phyloP scores from a whole-genome alignment of 1,140 invertebrate species.

The Brachionus rotundiformis region DNA sequence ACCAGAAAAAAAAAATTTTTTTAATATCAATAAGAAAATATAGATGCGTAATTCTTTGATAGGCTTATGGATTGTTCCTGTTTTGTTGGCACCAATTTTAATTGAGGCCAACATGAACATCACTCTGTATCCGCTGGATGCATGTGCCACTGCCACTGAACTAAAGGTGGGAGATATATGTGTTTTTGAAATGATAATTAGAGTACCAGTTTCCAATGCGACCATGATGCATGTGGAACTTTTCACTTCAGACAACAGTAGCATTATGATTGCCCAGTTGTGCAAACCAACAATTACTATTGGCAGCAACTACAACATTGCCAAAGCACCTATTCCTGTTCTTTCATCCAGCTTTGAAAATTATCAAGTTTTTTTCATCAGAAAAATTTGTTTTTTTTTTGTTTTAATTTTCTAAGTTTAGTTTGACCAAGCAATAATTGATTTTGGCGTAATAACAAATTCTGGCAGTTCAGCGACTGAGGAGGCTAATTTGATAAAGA shows the following conservation, averaged over 20 bases:
- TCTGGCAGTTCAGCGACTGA: constrained; percentile 41
- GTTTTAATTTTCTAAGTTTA: constrained; percentile 54
- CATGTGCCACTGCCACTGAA: constrained; percentile 15
- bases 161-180: constrained; percentile 20
- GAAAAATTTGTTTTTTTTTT: background rate
- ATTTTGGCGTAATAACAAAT: constrained; percentile 63
- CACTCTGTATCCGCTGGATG: background rate
- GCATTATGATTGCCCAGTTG: constrained; percentile 58
- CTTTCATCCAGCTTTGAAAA: constrained; percentile 47
- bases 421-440: constrained; percentile 63
- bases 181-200: constrained; percentile 47
- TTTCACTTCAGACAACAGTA: constrained; percentile 60
- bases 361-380: constrained; percentile 35
- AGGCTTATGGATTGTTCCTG: background rate
- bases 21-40: background rate
- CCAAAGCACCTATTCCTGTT: constrained; percentile 2
- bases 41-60: background rate
- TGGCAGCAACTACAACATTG: constrained; percentile 54
- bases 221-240: constrained; percentile 60
- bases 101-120: background rate
- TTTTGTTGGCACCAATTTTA: background rate
- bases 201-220: constrained; percentile 48
- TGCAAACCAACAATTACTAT: constrained; percentile 57
- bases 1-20: background rate
- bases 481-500: constrained; percentile 54